Conservation (phyloP, 2,888 invertebrate genomes). For the Aporophyla nigra region DNA sequence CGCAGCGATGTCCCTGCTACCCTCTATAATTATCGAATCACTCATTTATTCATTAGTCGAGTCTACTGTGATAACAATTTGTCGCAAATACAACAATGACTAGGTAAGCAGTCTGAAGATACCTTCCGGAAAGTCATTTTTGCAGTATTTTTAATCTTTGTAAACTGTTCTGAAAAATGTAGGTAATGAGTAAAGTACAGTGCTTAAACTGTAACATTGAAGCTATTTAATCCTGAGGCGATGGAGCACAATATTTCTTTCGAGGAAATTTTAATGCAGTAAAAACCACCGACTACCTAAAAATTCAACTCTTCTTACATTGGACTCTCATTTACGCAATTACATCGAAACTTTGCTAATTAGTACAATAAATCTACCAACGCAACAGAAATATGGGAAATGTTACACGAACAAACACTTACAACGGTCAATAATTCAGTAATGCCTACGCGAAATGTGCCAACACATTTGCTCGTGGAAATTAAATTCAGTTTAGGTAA, state of each 20-base stretch:
- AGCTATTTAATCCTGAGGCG: not conserved
- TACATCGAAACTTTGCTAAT: not conserved
- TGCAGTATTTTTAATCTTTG: not conserved
- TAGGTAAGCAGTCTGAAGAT: not conserved
- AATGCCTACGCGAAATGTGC: not conserved
- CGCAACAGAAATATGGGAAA: not conserved
- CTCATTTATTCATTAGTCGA: slow-evolving; percentile 8
- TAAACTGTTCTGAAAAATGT: not conserved
- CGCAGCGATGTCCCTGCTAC: no score
- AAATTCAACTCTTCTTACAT: not conserved
- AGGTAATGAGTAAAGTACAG: not conserved
- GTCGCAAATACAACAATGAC: not conserved
- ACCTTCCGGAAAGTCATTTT: not conserved
- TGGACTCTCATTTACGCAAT: not conserved
- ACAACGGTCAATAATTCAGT: not conserved
- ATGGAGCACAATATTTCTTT: not conserved
- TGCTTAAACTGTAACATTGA: not conserved
- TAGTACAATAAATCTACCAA: not conserved
- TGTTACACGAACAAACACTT: not conserved
- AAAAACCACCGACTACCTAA: not conserved
- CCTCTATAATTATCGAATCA: slow-evolving; percentile 3
- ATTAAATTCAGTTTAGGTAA: not conserved
- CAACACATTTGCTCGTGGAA: not conserved
- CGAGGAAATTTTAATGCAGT: no score
- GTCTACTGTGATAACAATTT: slow-evolving; percentile 16